Percentiles rank a stretch among this genome's conserved stretches.
Evolutionary conservation across 2,888 invertebrate species (phyloP).

Genomic region (Acanthosoma haemorrhoidale): DNA sequence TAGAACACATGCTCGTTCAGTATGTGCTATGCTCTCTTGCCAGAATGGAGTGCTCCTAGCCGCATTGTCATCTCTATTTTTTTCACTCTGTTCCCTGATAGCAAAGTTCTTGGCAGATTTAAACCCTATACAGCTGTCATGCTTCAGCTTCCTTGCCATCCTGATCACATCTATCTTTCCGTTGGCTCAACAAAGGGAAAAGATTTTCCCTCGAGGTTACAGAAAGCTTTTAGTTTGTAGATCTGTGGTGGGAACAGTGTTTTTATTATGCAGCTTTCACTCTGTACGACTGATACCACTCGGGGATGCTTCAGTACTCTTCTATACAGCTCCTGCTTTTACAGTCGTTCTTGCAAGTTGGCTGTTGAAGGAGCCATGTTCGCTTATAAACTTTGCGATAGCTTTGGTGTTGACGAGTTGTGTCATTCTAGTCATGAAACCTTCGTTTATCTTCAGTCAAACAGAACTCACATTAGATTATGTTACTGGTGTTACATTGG

Average conservation of each 20-base stretch:
- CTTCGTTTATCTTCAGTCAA: slow-evolving; percentile 19
- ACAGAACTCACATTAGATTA: slow-evolving; percentile 2
- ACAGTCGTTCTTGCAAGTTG: slow-evolving; percentile 28
- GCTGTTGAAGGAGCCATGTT: slow-evolving; percentile 30
- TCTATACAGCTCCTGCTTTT: slow-evolving; percentile 35
- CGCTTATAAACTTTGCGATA: not conserved
- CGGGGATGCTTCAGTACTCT: slow-evolving; percentile 34
- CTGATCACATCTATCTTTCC: slow-evolving; percentile 12
- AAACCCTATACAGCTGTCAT: slow-evolving; percentile 31
- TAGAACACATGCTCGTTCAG: not conserved
- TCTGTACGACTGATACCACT: slow-evolving; percentile 31
- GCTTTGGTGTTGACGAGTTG: slow-evolving; percentile 17
- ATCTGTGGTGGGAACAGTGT: slow-evolving; percentile 22
- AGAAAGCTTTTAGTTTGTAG: slow-evolving; percentile 7
- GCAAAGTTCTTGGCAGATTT: slow-evolving; percentile 24
- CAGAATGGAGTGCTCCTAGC: slow-evolving; percentile 28
- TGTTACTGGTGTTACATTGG: slow-evolving; percentile 19
- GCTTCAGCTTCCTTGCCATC: slow-evolving; percentile 29
- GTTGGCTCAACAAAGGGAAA: not conserved
- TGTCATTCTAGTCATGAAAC: slow-evolving; percentile 32
- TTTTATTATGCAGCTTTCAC: slow-evolving; percentile 28
- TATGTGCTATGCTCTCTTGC: not conserved
- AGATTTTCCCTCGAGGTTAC: not conserved
- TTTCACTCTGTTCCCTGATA: slow-evolving; percentile 31
- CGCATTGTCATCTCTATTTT: slow-evolving; percentile 31